Evolutionary conservation across 2,113 vertebrate species (phyloP), one percentile per base, ranked within the genome.

Genomic region (Fulica atra): DNA sequence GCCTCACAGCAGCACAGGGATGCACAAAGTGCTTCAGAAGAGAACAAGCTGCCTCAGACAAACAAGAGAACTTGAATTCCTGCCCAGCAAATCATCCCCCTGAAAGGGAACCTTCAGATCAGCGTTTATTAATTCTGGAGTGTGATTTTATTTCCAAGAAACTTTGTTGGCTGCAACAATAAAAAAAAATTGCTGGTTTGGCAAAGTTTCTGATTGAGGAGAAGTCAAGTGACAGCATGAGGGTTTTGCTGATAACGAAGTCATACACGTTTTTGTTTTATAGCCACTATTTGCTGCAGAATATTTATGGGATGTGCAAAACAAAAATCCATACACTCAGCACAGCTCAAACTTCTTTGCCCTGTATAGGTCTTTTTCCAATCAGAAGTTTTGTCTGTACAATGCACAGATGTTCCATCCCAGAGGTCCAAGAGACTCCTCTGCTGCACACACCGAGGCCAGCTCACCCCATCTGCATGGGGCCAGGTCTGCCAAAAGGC

Each of bases 131-230:
- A 88, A 92, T 93, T 91, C 92, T 89, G 70, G 80, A 91, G 81
- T 16, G 46, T 19, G 77, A 90, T 84, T 97, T 81, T 84, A 70
- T 91, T 93, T 91, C 93, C 80, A 89, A 94, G 72, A 91, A 96
- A 87, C 64, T 95, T 95, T 94, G 81, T 90, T 9, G 0, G 40
- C 77, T 86, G 84, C 65, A 96, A 95, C 88, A 93, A 92, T 93
- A 87, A 80, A 95, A 82, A 48, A 93, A 86, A 82, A 68, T 5
- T 73, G 59, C 81, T 91, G 72, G 36, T 93, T 89, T 95, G 86
- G 88, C 88, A 61, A 93, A 93, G 79, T 87, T 92, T 92, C 92
- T 80, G 88, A 91, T 88, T 92, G 74, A 88, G 56, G 21, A 77
- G 86, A 93, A 96, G 80, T 94, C 76, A 91, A 91, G 79, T 28